Conservation (phyloP, 2,113 vertebrate species). For the Oncorhynchus masou region DNA sequence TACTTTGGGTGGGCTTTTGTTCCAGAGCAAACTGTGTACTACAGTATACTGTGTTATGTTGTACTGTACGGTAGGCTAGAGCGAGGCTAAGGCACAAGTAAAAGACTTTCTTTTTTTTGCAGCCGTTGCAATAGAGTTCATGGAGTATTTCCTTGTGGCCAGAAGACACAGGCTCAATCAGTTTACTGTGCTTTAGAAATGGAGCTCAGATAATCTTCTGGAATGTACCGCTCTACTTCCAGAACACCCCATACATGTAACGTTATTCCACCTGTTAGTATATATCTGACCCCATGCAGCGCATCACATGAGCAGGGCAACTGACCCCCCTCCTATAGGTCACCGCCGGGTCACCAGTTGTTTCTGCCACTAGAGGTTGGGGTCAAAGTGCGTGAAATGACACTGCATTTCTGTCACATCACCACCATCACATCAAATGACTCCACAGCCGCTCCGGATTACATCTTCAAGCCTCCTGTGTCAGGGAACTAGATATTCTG, state of each 20-base stretch:
- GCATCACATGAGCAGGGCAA: background rate
- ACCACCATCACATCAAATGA: conserved; percentile 40
- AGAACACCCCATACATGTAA: no score
- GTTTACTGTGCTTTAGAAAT: no score
- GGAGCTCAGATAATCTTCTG: no score
- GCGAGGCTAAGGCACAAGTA: background rate
- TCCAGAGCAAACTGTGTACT: background rate
- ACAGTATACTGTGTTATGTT: background rate
- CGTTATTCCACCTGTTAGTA: no score
- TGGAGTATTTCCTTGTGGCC: background rate
- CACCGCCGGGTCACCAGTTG: no score
- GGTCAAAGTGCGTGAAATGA: conserved; percentile 35
- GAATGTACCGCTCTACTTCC: no score
- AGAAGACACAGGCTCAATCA: no score
- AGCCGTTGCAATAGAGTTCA: background rate
- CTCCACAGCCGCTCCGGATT: conserved; percentile 26
- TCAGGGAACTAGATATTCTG: conserved; percentile 21
- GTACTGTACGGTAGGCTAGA: background rate
- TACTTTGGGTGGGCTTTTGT: background rate
- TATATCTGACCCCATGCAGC: no score
- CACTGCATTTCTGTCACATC: conserved; percentile 44
- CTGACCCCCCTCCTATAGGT: background rate
- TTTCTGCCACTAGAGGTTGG: conserved; percentile 16
- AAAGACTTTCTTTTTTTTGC: background rate
- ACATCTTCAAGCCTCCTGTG: conserved; percentile 40